These are phyloP conservation scores for Batillaria attramentaria DNA, from an alignment of 1,140 invertebrate species.

Conservation along the genomic window DNA sequence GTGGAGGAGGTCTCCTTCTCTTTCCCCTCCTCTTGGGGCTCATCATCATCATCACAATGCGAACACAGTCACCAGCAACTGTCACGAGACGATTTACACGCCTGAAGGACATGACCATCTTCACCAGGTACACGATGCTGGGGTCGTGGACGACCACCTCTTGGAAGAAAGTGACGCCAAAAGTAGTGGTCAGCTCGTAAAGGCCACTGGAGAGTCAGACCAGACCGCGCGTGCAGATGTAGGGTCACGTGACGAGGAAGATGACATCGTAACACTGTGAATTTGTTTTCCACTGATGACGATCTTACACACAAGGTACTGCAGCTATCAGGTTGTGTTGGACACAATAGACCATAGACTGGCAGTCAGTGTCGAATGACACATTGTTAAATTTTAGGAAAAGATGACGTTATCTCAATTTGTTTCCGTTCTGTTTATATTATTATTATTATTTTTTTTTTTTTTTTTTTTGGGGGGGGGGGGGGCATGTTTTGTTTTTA, in stretches of 20 bases:
- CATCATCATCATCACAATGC: too few species aligned
- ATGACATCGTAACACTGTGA: background rate
- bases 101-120: too few species aligned
- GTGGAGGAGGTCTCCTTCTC: constrained; percentile 20
- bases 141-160: background rate
- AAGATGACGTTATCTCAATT: background rate
- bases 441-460: background rate
- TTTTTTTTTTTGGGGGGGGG: background rate
- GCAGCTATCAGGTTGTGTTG: background rate
- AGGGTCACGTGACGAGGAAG: background rate
- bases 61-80: too few species aligned
- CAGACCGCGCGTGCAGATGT: background rate
- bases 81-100: too few species aligned
- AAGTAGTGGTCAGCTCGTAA: background rate
- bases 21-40: background rate
- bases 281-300: background rate
- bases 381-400: background rate
- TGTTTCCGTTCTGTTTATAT: background rate
- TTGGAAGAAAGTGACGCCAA: background rate
- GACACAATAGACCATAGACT: too few species aligned
- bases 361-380: background rate
- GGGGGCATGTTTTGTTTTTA: too few species aligned
- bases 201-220: background rate
- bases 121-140: background rate
- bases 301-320: background rate